Base-by-base conservation (phyloP, 2,888 invertebrate species). In the Conops quadrifasciatus region DNA sequence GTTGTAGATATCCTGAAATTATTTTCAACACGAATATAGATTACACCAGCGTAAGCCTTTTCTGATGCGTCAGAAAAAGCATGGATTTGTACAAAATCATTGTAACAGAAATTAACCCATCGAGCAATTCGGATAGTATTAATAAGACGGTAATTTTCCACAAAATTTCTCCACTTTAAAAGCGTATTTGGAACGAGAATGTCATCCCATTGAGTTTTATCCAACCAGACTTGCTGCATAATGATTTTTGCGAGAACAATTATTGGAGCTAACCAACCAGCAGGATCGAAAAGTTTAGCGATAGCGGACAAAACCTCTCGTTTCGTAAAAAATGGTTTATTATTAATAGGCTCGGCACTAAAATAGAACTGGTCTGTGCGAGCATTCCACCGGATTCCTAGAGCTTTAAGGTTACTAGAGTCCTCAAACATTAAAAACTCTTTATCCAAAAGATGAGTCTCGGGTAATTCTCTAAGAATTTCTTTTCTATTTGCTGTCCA, bases 21-120 rank as follows among this genome's bases (percentile, higher is more conserved):
- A 51, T 36, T 49, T 49, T 24, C 24, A 19, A 56, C 5, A 24
- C 56, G 9, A 53, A 56, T 56, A 24, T 24, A 56, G 24, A 56
- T 7, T 11, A 4, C 53, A 9, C 56, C 36, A 30, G 16, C 62
- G 21, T 75, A 70, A 13, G 71, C 73, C 43, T 66, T 70, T 26
- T 74, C 73, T 5, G 74, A 74, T 5, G 71, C 67, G 59, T 74
- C 71, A n/a, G 65, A 74, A 47, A 71, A 74, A 0, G 53, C 71
- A 19, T 73, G 72, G 21, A 74, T 5, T 68, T 73, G 64, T 0
- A 71, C 21, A 3, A 1, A 13, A 15, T 21, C 11, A 15, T 47
- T 16, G 0, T 72, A 68, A 15, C 53, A 24, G 11, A 15, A 63
- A 2, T 43, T 15, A 13, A 73, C 21, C 72, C 71, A 75, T 19